These are phyloP conservation scores for Lytechinus variegatus DNA, from an alignment of 35 echinoderm and acorn worm species.

Conservation along the genomic window DNA sequence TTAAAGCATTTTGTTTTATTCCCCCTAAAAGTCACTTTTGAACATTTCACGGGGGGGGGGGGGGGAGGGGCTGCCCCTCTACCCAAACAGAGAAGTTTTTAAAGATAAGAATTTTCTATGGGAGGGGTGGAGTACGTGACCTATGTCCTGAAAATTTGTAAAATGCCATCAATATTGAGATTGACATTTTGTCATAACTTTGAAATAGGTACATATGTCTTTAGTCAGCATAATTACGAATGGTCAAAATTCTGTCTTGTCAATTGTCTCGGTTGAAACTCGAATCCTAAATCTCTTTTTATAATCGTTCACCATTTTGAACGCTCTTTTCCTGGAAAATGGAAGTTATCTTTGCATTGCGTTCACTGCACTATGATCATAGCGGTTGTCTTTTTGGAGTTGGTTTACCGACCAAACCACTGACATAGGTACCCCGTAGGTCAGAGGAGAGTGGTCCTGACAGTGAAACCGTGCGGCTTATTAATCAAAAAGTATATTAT, in stretches of 20 bases:
- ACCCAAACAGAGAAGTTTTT: too few species aligned
- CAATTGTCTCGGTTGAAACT: neutral
- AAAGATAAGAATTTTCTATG: too few species aligned
- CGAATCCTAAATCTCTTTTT: neutral
- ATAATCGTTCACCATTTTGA: neutral
- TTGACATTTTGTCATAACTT: neutral
- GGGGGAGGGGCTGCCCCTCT: too few species aligned
- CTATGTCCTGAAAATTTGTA: too few species aligned
- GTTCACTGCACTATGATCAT: neutral
- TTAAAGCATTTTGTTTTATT: too few species aligned
- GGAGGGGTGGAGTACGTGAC: too few species aligned
- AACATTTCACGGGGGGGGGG: too few species aligned
- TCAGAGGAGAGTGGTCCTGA: neutral
- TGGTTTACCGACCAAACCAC: neutral
- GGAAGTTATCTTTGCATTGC: neutral
- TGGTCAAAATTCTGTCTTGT: neutral
- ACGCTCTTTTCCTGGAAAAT: neutral
- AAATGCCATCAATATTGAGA: neutral
- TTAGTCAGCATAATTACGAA: neutral
- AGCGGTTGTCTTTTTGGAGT: neutral
- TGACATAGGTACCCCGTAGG: neutral
- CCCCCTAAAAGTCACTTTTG: too few species aligned
- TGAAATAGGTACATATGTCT: neutral
- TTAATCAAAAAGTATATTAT: slow-evolving; percentile 15
- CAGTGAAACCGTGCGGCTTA: slow-evolving; percentile 9